Evolutionary conservation across 2,888 invertebrate species (phyloP).

Genomic region (Ophion ventricosus): DNA sequence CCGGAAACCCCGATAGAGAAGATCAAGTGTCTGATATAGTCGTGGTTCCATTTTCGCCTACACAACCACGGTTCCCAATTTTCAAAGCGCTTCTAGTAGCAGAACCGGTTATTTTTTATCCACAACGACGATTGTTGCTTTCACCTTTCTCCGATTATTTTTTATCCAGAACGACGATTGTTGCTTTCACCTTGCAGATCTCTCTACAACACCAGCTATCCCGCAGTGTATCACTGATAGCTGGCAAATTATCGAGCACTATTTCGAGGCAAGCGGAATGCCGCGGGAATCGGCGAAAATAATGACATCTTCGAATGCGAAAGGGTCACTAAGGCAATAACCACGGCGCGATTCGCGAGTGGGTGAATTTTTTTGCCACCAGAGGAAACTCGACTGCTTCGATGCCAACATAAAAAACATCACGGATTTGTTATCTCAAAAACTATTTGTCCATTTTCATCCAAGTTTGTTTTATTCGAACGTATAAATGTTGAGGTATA

Average conservation of each 20-base stretch:
- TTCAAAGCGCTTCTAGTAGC: background rate
- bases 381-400: background rate
- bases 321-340: conserved; percentile 1
- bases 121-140: background rate
- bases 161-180: background rate
- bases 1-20: too few relatives aligned
- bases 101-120: background rate
- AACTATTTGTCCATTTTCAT: too few relatives aligned
- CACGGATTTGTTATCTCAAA: background rate
- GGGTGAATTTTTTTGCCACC: background rate
- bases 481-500: too few relatives aligned
- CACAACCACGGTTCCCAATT: conserved; percentile 1
- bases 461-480: too few relatives aligned
- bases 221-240: background rate
- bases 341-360: background rate
- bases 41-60: conserved; percentile 7
- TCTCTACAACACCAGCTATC: background rate
- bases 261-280: background rate
- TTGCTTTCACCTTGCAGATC: conserved; percentile 5
- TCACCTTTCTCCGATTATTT: too few relatives aligned
- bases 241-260: background rate
- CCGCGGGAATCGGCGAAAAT: background rate
- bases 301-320: background rate
- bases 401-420: background rate
- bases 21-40: background rate